phyloP scores from a whole-genome alignment of 2,113 vertebrate species.

The Pungitius pungitius region DNA sequence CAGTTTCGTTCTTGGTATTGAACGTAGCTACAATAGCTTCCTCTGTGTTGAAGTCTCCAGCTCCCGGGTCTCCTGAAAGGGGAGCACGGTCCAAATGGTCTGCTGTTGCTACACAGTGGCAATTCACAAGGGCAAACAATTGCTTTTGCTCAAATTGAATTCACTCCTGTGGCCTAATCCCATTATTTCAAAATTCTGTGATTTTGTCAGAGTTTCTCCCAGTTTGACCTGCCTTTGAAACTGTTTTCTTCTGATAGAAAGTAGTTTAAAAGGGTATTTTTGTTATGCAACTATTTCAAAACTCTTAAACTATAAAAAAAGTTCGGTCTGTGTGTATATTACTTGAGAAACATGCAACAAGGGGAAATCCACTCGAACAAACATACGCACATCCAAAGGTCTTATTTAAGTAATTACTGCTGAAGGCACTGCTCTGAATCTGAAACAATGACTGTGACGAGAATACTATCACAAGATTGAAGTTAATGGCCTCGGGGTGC shows the following conservation, averaged over 20 bases:
- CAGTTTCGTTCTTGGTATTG: too few relatives aligned
- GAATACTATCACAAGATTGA: conserved; percentile 31
- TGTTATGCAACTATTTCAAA: background rate
- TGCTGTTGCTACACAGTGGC: background rate
- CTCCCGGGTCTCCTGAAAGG: background rate
- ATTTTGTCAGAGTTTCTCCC: background rate
- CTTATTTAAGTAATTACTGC: conserved; percentile 21
- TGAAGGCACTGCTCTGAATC: background rate
- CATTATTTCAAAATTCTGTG: background rate
- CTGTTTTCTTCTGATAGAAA: background rate
- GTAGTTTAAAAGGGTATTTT: background rate
- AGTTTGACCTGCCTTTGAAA: background rate
- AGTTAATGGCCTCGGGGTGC: conserved; percentile 36
- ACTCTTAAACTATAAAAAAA: conserved; percentile 15
- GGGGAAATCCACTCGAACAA: conserved; percentile 41
- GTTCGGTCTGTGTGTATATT: background rate
- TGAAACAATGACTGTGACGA: conserved; percentile 25
- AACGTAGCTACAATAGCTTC: background rate
- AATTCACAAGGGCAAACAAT: background rate
- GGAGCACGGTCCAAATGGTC: too few relatives aligned
- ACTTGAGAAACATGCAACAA: background rate
- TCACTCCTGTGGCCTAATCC: background rate
- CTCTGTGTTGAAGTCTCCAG: background rate
- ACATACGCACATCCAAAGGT: conserved; percentile 14
- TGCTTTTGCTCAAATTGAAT: background rate